Evolutionary conservation across 2,888 invertebrate genomes (phyloP).

Genomic region (Scaeva pyrastri): DNA sequence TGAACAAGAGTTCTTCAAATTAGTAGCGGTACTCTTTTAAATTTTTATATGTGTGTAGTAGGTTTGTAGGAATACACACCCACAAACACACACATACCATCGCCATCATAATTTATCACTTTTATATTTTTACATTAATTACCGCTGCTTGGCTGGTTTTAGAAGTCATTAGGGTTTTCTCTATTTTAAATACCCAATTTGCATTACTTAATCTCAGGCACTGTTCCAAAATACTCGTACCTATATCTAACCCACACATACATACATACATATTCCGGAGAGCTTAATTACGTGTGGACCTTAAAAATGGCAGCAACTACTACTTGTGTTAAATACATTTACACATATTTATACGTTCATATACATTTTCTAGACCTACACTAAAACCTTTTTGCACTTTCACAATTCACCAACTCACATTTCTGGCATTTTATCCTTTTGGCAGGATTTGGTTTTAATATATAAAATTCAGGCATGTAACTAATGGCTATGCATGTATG

Average conservation of each 20-base stretch:
- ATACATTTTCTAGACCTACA: not conserved
- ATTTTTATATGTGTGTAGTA: no score
- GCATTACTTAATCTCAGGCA: slow-evolving; percentile 35
- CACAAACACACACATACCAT: not conserved
- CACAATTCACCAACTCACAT: not conserved
- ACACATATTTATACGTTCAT: no score
- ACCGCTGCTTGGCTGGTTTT: slow-evolving; percentile 22
- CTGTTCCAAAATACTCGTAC: not conserved
- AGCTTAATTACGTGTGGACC: slow-evolving; percentile 38
- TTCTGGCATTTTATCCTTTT: slow-evolving; percentile 21
- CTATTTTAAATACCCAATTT: slow-evolving; percentile 42
- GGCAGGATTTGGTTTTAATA: slow-evolving; percentile 3
- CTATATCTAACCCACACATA: no score
- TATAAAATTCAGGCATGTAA: not conserved
- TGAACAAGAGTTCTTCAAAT: slow-evolving; percentile 13
- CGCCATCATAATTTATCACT: slow-evolving; percentile 22
- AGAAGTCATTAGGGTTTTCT: slow-evolving; percentile 27
- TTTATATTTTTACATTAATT: slow-evolving; percentile 32
- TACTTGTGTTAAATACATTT: slow-evolving; percentile 1
- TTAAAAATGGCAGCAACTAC: slow-evolving; percentile 28
- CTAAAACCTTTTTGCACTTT: slow-evolving; percentile 1
- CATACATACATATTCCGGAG: not conserved
- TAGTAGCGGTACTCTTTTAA: not conserved
- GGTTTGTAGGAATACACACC: no score
- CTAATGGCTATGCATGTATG: no score